Evolutionary conservation across 1,140 invertebrate species (phyloP).

Genomic region (Caenorhabditis tropicalis): DNA sequence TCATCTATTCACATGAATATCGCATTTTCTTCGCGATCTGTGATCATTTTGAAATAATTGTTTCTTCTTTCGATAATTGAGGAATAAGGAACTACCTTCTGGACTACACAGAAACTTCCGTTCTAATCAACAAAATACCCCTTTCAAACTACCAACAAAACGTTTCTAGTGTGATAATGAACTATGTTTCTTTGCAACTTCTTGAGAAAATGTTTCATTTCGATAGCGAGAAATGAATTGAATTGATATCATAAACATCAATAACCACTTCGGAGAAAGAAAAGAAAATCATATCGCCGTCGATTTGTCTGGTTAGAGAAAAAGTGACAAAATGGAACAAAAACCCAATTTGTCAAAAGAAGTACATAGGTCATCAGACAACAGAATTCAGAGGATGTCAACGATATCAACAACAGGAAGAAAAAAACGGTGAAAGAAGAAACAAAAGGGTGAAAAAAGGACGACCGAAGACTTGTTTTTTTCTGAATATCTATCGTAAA

Average conservation of each 20-base stretch:
- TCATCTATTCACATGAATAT: not conserved
- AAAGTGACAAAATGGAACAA: not conserved
- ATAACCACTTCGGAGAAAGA: not conserved
- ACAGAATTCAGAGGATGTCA: too few relatives aligned
- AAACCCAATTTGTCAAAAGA: not conserved
- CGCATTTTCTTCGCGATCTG: not conserved
- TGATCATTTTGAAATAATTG: not conserved
- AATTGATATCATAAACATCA: not conserved
- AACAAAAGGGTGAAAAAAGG: too few relatives aligned
- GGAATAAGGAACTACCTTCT: too few relatives aligned
- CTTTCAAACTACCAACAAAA: not conserved
- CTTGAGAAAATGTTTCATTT: not conserved
- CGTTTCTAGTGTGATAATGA: not conserved
- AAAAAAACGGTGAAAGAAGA: too few relatives aligned
- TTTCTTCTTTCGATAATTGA: too few relatives aligned
- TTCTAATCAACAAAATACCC: not conserved
- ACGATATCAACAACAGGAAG: too few relatives aligned
- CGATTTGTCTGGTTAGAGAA: not conserved
- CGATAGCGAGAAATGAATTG: not conserved
- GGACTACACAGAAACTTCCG: not conserved
- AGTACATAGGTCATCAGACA: not conserved
- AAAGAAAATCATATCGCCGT: not conserved
- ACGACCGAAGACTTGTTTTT: too few relatives aligned
- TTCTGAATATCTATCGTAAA: too few relatives aligned
- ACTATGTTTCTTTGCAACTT: conserved; percentile 5